phyloP scores from a whole-genome alignment of 2,113 vertebrate species.

The Ancistrus triradiatus region DNA sequence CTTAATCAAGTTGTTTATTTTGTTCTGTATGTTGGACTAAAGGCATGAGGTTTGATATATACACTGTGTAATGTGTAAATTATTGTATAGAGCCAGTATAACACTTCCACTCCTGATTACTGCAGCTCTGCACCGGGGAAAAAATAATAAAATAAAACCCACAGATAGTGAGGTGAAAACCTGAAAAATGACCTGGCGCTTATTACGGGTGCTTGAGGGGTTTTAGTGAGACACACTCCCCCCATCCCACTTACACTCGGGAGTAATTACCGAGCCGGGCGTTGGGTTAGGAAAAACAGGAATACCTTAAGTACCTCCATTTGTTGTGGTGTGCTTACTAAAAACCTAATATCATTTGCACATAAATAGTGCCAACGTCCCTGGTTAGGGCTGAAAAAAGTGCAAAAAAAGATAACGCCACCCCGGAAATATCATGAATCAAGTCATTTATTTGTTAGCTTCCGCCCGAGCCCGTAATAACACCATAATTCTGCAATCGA shows the following conservation, averaged over 20 bases:
- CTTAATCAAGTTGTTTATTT: no score
- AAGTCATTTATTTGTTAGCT: slow-evolving; percentile 37
- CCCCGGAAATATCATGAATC: slow-evolving; percentile 34
- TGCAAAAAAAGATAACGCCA: slow-evolving; percentile 11
- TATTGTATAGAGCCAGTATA: no score
- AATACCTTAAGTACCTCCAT: slow-evolving; percentile 9
- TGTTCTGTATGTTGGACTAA: no score
- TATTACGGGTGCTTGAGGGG: slow-evolving; percentile 11
- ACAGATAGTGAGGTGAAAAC: no score
- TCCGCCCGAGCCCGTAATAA: slow-evolving; percentile 32
- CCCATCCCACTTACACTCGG: slow-evolving; percentile 11
- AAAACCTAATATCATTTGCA: slow-evolving; percentile 33
- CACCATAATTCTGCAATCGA: slow-evolving; percentile 43
- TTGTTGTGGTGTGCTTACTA: slow-evolving; percentile 13
- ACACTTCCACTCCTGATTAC: no score
- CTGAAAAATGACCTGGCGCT: not conserved
- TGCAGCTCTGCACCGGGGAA: no score
- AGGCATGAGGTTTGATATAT: no score
- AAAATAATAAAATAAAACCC: no score
- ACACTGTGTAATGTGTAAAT: no score
- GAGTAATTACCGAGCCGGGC: slow-evolving; percentile 25
- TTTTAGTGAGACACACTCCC: slow-evolving; percentile 4
- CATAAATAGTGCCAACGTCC: slow-evolving; percentile 30
- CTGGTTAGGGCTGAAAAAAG: slow-evolving; percentile 25
- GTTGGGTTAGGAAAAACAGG: not conserved